Evolutionary conservation across 2,113 vertebrate species (phyloP), one percentile per base, ranked within the genome.

Genomic region (Gavia stellata): DNA sequence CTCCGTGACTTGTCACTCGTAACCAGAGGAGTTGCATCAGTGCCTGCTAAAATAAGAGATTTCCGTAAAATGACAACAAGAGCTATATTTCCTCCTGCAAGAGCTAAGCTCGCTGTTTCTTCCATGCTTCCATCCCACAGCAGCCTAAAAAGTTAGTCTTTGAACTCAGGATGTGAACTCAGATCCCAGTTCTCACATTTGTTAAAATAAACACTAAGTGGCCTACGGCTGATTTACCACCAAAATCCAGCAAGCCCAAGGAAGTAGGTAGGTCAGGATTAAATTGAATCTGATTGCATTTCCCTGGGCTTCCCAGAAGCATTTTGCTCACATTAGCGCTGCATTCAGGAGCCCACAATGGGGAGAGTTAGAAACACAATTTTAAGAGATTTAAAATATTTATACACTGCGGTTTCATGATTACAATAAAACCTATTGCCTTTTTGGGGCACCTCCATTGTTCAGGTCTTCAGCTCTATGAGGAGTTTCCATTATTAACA

Each of bases 311-410:
- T 96, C 93, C 92, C 84, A 96, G 91, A 81, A 97, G 81, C 23
- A n/a, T 78, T 94, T 94, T 11, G 1, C 66, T 93, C 47, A 28
- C 77, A 81, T 90, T 79, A 95, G 68, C 1, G 1, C 62, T 86
- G 44, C 58, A 66, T 92, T 88, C 91, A 91, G 77, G 55, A 97
- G 79, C 77, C 56, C 15, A 58, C 49, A 20, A 70, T 82, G 84
- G 26, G 53, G 58, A 75, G 74, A 92, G 90, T 80, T 91, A 90
- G 90, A 95, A 96, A 94, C 86, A 92, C 38, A 88, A 75, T 95
- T 97, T 97, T 81, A 96, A 92, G 95, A 86, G 49, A 89, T 89
- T 96, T 97, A 90, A 98, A 97, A 97, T 92, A 97, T 98, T 98
- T 97, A 97, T 94, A 85, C 86, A 70, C 83, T 80, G 53, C 0